Conservation (phyloP, 2,113 vertebrate genomes). For the Lagopus muta region DNA sequence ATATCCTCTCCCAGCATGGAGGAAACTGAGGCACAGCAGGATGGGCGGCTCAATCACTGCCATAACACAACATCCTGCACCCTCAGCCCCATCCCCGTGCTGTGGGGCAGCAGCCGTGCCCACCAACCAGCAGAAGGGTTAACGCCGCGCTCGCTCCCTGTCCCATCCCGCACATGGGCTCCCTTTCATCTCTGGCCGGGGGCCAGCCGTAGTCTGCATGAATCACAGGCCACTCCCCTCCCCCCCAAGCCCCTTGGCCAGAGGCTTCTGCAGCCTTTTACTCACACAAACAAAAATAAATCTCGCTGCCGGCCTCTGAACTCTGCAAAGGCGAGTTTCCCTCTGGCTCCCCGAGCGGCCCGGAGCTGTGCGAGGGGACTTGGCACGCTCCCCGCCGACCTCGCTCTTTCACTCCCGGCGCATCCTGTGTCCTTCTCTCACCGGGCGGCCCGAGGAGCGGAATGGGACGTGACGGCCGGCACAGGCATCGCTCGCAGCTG, state of each 20-base stretch:
- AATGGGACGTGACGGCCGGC: slow-evolving; percentile 85
- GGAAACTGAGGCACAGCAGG: slow-evolving; percentile 5
- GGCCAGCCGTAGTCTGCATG: slow-evolving; percentile 73
- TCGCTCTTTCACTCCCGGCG: slow-evolving; percentile 83
- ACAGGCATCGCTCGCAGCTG: slow-evolving; percentile 76
- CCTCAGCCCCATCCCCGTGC: fast-evolving
- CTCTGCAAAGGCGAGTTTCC: slow-evolving; percentile 78
- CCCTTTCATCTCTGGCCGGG: slow-evolving; percentile 63
- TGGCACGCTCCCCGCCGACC: slow-evolving; percentile 80
- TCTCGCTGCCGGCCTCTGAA: slow-evolving; percentile 83
- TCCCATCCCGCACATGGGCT: slow-evolving; percentile 66
- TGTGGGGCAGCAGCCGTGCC: neutral
- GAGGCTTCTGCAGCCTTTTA: slow-evolving; percentile 83
- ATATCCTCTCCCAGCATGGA: neutral
- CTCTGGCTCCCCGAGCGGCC: slow-evolving; percentile 76
- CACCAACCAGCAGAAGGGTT: neutral
- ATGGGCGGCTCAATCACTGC: fast-evolving
- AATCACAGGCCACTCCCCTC: slow-evolving; percentile 75
- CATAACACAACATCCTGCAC: fast-evolving
- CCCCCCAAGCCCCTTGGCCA: slow-evolving; percentile 65
- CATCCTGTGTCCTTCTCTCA: slow-evolving; percentile 87
- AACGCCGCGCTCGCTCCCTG: slow-evolving; percentile 54
- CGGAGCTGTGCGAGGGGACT: slow-evolving; percentile 76
- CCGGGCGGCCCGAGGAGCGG: slow-evolving; percentile 78
- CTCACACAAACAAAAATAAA: slow-evolving; percentile 86